Base-by-base conservation (phyloP, 30 jellyfish, hydroid and myxozoan genomes). In the Cassiopea andromeda region DNA sequence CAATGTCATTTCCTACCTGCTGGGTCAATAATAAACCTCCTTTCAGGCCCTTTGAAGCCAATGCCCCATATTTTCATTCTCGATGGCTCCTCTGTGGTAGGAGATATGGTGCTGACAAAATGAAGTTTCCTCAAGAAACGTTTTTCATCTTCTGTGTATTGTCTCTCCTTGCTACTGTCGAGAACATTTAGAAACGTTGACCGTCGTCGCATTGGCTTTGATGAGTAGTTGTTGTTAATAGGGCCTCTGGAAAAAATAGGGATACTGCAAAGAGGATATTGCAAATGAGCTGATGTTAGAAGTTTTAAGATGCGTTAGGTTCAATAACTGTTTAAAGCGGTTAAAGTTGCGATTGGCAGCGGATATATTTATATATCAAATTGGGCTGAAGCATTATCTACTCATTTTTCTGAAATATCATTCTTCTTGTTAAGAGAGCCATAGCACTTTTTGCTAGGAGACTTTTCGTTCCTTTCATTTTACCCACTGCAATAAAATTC, bases 71-170 rank as follows among this genome's bases (percentile, higher is more conserved):
- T 10, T 75, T 89, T 87, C 94, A 87, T 59, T 60, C 75, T 64
- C 14, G 94, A 87, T 1, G 94, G 94, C 15, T 77, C 90, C 54
- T 87, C 94, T 48, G 43, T 87, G 50, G 79, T 78, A 17, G 94
- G 94, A 1, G 94, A 87, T 8, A 87, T 73, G 0, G 94, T 77
- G 59, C 90, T 87, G 75, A 87, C 94, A 57, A 90, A 83, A 82
- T 90, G 97, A 27, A 90, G 90, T 45, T 90, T 90, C 77, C 91
- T 48, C 85, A 90, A 60, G 87, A 90, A 90, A 3, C 90, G 60
- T 68, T 90, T 90, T 47, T 90, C 97, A 9, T 90, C 97, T 83
- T 90, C 97, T 1, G 97, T 90, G 75, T 90, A 90, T 48, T 83
- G 87, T 16, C 97, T 82, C 58, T 90, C 90, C 49, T 90, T 77